Base-by-base conservation (phyloP, 2,113 vertebrate genomes). In the Lasiurus borealis region DNA sequence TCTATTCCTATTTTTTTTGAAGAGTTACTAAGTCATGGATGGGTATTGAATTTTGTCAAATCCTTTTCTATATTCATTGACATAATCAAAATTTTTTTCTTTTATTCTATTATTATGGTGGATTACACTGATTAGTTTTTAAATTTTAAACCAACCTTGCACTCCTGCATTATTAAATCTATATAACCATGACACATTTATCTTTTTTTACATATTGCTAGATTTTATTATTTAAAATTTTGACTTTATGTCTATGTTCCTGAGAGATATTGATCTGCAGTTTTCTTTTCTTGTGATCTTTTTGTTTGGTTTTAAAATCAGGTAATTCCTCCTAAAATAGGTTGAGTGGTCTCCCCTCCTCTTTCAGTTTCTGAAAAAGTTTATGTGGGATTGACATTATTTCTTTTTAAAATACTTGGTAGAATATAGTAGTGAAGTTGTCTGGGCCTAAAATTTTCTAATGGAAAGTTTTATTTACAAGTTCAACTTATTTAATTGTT, bases 191-290 rank as follows among this genome's bases (percentile, higher is more conserved):
- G 25, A 54, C 57, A 10, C 27, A 27, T 72, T 48, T 59, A 59
- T 84, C 23, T n/a, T n/a, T n/a, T n/a, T n/a, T n/a, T 6, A 95
- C 27, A 66, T 66, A 27, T 68, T 16, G 27, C 66, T 69, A 19
- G 14, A 75, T 75, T 78, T 86, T 76, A 68, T 66, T 88, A 72
- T 69, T 36, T 73, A 76, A 73, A 90, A 40, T 90, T 73, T 80
- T 73, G 11, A 59, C 50, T 77, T 83, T 69, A 77, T 92, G 18
- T 83, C 57, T 87, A 14, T 14, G 36, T 40, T 88, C 40, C 31
- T 6, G 14, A 54, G 44, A 27, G 8, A 57, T n/a, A 27, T 64
- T 82, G 36, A 29, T 72, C 31, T 82, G 21, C 5, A 71, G 5
- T 90, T 78, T 84, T 57, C 72, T 80, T 90, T 57, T 57, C 7